Evolutionary conservation across 2,888 invertebrate genomes (phyloP).

Genomic region (Drosophila mettleri): DNA sequence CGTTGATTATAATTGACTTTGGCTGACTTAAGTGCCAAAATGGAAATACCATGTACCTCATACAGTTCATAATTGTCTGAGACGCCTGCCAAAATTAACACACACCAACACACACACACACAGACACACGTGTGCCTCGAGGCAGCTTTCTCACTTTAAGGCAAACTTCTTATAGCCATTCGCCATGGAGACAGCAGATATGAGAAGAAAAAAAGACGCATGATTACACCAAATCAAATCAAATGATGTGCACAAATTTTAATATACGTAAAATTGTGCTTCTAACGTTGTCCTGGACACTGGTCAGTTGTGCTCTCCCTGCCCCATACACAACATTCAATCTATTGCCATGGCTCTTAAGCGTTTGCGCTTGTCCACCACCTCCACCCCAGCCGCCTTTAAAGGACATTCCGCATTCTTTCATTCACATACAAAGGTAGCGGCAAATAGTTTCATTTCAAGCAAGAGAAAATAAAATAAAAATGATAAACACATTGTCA

Average conservation of each 20-base stretch:
- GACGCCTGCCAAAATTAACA: constrained; percentile 31
- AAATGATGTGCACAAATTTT: constrained; percentile 75
- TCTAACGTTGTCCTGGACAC: constrained; percentile 68
- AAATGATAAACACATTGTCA: constrained; percentile 50
- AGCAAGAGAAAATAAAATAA: constrained; percentile 15
- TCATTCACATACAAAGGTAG: constrained; percentile 4
- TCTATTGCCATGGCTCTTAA: constrained; percentile 68
- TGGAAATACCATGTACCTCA: constrained; percentile 84
- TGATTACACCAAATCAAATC: constrained; percentile 61
- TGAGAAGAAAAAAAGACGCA: constrained; percentile 47
- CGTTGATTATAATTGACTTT: constrained; percentile 84
- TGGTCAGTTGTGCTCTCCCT: constrained; percentile 69
- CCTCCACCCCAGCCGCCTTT: not conserved
- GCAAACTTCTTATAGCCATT: not conserved
- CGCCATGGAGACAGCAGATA: constrained; percentile 36
- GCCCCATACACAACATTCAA: constrained; percentile 27
- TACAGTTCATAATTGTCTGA: constrained; percentile 53
- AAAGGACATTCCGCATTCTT: constrained; percentile 32
- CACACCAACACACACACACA: constrained; percentile 1
- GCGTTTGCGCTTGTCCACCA: constrained; percentile 41
- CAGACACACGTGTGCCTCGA: constrained; percentile 13
- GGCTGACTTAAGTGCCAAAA: constrained; percentile 84
- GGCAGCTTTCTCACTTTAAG: constrained; percentile 44
- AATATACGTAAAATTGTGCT: constrained; percentile 47
- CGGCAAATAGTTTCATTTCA: constrained; percentile 45